Evolutionary conservation across 1,140 invertebrate genomes (phyloP).

Genomic region (Paralvinella palmiformis): DNA sequence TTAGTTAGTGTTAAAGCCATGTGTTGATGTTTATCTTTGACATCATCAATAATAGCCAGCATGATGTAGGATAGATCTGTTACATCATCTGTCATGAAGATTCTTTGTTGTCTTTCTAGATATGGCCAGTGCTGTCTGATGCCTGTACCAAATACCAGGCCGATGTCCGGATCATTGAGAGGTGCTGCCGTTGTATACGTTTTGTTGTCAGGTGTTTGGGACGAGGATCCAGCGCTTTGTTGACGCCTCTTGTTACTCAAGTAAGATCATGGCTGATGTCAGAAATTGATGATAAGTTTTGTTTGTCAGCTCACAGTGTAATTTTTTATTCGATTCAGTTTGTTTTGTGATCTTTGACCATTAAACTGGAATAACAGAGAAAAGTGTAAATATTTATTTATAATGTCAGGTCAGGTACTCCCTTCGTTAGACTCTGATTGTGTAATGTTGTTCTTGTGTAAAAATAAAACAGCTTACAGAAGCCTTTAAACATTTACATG

Average conservation of each 20-base stretch:
- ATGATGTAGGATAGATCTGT: conserved; percentile 1
- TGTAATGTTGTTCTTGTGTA: too few species aligned
- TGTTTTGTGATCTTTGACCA: too few species aligned
- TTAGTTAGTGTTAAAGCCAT: too few species aligned
- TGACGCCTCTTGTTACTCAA: conserved; percentile 74
- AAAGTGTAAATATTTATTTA: too few species aligned
- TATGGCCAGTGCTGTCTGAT: conserved; percentile 79
- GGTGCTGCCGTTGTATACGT: conserved; percentile 80
- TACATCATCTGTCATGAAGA: conserved; percentile 8
- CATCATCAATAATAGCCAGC: too few species aligned
- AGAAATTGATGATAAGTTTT: conserved; percentile 15
- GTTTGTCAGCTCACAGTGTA: too few species aligned
- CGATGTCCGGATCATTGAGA: conserved; percentile 84
- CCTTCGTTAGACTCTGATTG: too few species aligned
- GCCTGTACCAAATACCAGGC: conserved; percentile 70
- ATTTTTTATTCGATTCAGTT: too few species aligned
- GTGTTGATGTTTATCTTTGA: too few species aligned
- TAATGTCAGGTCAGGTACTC: too few species aligned
- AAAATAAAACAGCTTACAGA: too few species aligned
- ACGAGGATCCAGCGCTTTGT: conserved; percentile 66
- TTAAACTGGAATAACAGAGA: too few species aligned
- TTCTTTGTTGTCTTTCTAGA: conserved; percentile 31
- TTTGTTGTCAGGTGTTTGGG: conserved; percentile 83
- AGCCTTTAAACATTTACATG: neutral
- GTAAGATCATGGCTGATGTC: conserved; percentile 44